Conservation (phyloP, 2,888 invertebrate genomes). For the Eledone cirrhosa region DNA sequence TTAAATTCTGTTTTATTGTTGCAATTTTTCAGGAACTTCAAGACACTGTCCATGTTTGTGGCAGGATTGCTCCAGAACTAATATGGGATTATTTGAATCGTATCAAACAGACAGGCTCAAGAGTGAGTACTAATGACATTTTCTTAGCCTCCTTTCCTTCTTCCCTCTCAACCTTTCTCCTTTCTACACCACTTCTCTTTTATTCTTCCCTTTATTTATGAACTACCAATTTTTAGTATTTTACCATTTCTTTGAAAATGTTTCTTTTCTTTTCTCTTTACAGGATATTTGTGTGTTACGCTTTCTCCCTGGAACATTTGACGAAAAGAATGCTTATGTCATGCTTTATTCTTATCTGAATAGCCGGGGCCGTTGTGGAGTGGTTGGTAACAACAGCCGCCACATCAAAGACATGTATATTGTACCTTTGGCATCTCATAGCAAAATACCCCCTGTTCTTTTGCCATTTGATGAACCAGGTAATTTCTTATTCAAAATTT, state of each 20-base stretch:
- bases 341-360: constrained; percentile 89
- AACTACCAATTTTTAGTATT: neutral
- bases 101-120: constrained; percentile 86
- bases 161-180: neutral
- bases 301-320: constrained; percentile 81
- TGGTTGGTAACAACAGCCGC: constrained; percentile 78
- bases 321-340: constrained; percentile 81
- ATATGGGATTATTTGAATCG: constrained; percentile 93
- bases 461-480: constrained; percentile 76
- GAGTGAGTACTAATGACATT: constrained; percentile 65
- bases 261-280: constrained; percentile 22
- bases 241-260: neutral
- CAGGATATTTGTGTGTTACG: constrained; percentile 83
- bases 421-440: constrained; percentile 80
- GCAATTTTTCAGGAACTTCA: constrained; percentile 73
- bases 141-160: neutral
- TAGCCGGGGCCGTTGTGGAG: constrained; percentile 77
- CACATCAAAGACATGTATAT: constrained; percentile 94
- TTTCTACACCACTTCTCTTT: neutral
- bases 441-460: constrained; percentile 74
- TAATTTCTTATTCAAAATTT: constrained; percentile 39
- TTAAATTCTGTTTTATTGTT: neutral
- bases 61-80: constrained; percentile 87
- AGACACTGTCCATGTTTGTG: constrained; percentile 81
- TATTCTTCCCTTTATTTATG: neutral